A percentile compares a stretch with the other conserved stretches of the same genome.
phyloP scores from a whole-genome alignment of 2,797 vertebrate species.

The Halcyon badia region DNA sequence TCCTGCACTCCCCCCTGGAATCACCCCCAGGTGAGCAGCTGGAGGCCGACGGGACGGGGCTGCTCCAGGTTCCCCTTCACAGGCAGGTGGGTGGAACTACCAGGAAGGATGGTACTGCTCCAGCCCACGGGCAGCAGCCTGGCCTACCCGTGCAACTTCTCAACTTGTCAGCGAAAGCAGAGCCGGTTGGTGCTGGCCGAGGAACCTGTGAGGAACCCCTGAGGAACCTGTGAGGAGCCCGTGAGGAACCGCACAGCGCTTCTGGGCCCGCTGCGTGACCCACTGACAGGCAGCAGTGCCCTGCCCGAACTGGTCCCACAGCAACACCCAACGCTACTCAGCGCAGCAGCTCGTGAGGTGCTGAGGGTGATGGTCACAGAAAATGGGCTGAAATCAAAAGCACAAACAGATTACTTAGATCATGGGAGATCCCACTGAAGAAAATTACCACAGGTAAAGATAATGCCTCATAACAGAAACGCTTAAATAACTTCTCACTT shows the following conservation, averaged over 20 bases:
- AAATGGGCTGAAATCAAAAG: neutral
- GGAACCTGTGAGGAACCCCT: rapidly evolving
- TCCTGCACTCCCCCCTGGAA: neutral
- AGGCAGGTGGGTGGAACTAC: neutral
- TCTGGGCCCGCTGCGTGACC: neutral
- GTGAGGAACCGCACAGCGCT: too few relatives aligned
- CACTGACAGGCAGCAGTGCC: neutral
- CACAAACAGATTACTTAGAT: neutral
- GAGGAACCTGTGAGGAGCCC: neutral
- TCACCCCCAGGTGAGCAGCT: neutral
- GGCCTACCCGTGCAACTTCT: neutral
- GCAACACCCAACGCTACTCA: rapidly evolving
- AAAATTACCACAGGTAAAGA: neutral
- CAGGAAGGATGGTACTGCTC: neutral
- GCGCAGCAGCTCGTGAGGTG: rapidly evolving
- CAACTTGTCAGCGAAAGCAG: neutral
- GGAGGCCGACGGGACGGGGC: neutral
- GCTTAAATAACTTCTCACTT: neutral
- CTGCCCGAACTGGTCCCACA: rapidly evolving
- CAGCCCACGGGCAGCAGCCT: neutral
- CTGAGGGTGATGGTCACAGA: neutral
- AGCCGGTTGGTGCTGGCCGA: neutral
- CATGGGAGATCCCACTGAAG: neutral
- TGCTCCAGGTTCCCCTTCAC: neutral
- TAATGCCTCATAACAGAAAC: neutral